Percentiles rank a stretch among this genome's conserved stretches.
Conservation (phyloP, 2,888 invertebrate genomes). For the Bellardia bayeri region DNA sequence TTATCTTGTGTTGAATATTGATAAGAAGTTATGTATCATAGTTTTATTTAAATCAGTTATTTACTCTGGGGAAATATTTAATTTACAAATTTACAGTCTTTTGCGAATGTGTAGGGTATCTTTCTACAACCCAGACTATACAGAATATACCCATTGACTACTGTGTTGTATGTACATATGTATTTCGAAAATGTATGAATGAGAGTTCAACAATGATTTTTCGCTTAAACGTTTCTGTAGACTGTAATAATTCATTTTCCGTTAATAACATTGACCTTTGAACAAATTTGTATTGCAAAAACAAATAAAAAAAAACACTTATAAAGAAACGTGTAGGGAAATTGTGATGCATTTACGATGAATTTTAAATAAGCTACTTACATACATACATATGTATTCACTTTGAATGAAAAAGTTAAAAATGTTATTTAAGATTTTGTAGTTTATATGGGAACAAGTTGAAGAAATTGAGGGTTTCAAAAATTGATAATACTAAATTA, state of each 20-base stretch:
- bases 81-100: not conserved
- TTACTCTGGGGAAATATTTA: not conserved
- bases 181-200: not conserved
- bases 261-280: conserved; percentile 59
- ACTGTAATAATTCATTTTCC: conserved; percentile 40
- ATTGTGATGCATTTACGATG: not conserved
- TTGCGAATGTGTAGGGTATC: not conserved
- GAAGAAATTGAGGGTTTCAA: too few relatives aligned
- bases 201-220: not conserved
- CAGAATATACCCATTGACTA: not conserved
- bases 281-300: conserved; percentile 2
- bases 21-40: not conserved
- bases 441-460: too few relatives aligned
- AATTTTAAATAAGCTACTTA: conserved; percentile 37
- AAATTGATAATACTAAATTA: too few relatives aligned
- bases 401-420: too few relatives aligned
- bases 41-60: not conserved
- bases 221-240: conserved; percentile 22
- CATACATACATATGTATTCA: not conserved
- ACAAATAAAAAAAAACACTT: not conserved
- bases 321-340: conserved; percentile 8
- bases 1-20: not conserved
- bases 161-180: not conserved
- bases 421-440: too few relatives aligned
- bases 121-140: not conserved